These are phyloP conservation scores for Nibea albiflora DNA, from an alignment of 2,113 vertebrate species.

Conservation along the genomic window DNA sequence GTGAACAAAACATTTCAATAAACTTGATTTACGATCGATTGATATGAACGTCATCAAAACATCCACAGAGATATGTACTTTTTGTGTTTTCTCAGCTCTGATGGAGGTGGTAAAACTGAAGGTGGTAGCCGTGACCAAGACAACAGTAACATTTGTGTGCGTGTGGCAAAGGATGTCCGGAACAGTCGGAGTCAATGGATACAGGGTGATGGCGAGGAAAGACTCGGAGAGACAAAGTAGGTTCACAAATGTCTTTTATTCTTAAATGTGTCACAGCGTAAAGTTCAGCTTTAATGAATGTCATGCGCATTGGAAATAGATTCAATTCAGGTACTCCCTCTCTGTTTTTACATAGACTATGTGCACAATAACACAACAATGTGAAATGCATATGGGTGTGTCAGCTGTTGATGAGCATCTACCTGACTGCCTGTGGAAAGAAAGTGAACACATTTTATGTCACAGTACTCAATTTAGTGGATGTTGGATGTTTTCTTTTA, in stretches of 20 bases:
- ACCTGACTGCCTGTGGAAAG: no score
- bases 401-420: no score
- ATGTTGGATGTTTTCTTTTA: neutral
- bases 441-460: no score
- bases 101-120: slow-evolving; percentile 43
- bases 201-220: slow-evolving; percentile 48
- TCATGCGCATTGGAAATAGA: no score
- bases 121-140: slow-evolving; percentile 43
- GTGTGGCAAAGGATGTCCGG: slow-evolving; percentile 52
- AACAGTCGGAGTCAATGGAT: slow-evolving; percentile 50
- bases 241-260: neutral
- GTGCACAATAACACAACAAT: no score
- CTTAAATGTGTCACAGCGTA: neutral
- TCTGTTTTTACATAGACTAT: no score
- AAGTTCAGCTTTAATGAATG: no score
- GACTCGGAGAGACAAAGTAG: slow-evolving; percentile 33
- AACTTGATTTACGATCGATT: neutral
- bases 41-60: neutral
- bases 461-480: neutral
- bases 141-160: slow-evolving; percentile 49
- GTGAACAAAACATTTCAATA: no score
- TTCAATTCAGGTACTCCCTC: no score
- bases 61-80: neutral
- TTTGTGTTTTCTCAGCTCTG: slow-evolving; percentile 57
- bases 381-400: no score